Evolutionary conservation across 2,113 vertebrate genomes (phyloP).

Genomic region (Todiramphus saurophagus): DNA sequence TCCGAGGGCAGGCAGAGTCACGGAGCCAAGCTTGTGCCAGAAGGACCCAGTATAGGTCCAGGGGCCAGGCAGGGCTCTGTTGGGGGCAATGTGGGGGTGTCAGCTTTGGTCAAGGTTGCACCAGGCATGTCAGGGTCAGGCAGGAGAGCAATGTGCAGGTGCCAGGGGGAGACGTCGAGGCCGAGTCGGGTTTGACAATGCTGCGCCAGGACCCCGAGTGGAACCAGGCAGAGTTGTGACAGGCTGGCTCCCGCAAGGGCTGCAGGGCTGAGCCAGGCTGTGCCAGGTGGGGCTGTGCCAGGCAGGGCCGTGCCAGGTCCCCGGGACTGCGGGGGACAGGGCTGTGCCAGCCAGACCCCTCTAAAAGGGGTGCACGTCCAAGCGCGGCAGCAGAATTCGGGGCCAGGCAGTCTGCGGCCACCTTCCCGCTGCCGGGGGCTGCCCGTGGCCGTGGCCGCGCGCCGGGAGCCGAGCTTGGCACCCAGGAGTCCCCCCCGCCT

Average conservation of each 20-base stretch:
- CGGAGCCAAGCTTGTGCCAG: neutral
- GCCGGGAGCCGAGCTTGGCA: constrained; percentile 50
- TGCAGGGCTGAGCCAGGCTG: neutral
- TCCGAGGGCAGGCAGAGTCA: neutral
- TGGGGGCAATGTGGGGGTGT: neutral
- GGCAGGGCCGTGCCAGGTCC: neutral
- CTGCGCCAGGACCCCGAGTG: accelerated
- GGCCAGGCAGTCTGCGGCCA: neutral
- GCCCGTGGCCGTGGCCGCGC: neutral
- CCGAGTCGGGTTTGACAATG: neutral
- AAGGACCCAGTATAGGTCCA: neutral
- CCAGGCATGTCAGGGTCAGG: neutral
- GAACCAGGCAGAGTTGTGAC: neutral
- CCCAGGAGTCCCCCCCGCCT: constrained; percentile 38
- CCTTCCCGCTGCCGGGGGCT: neutral
- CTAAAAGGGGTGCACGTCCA: neutral
- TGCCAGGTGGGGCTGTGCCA: neutral
- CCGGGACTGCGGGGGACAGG: neutral
- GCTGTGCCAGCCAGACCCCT: neutral
- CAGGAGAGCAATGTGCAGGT: neutral
- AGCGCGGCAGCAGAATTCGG: neutral
- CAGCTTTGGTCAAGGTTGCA: neutral
- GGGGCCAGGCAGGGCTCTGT: neutral
- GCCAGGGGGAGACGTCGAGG: neutral
- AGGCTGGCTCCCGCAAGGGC: neutral